Evolutionary conservation across 2,113 vertebrate species (phyloP).

Genomic region (Clarias magur): DNA sequence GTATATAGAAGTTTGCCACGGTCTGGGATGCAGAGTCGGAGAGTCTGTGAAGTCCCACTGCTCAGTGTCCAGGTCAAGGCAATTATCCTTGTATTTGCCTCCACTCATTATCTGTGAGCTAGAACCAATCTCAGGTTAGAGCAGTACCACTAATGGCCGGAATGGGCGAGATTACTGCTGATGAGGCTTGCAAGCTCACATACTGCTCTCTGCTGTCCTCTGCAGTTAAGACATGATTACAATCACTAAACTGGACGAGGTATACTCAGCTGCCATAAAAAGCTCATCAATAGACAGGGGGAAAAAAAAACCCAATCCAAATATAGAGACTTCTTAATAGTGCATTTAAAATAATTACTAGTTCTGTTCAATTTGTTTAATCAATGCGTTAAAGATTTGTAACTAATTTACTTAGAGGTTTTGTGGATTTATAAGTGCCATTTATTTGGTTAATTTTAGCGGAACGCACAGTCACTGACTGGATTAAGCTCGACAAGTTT

Average conservation of each 20-base stretch:
- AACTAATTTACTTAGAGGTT: constrained; percentile 6
- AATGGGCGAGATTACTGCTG: constrained; percentile 39
- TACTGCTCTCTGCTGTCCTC: constrained; percentile 59
- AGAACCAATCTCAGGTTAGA: constrained; percentile 43
- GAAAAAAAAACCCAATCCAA: not conserved
- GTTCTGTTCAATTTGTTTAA: constrained; percentile 16
- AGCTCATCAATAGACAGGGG: not conserved
- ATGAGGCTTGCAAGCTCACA: constrained; percentile 33
- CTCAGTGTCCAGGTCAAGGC: constrained; percentile 21
- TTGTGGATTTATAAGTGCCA: constrained; percentile 9
- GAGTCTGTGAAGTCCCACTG: constrained; percentile 10
- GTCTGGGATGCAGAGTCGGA: not conserved
- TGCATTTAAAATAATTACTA: not conserved
- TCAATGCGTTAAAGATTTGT: constrained; percentile 25
- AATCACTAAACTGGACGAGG: constrained; percentile 5
- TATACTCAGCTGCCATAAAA: not conserved
- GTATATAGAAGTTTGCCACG: not conserved
- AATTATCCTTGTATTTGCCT: constrained; percentile 35
- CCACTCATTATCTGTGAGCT: constrained; percentile 36
- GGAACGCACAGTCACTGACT: not conserved
- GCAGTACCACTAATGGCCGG: constrained; percentile 27
- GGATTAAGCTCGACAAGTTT: constrained; percentile 21
- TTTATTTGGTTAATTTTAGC: not conserved
- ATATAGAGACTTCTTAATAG: not conserved
- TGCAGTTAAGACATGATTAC: constrained; percentile 51